Evolutionary conservation across 2,113 vertebrate species (phyloP).

Genomic region (Vanacampus margaritifer): DNA sequence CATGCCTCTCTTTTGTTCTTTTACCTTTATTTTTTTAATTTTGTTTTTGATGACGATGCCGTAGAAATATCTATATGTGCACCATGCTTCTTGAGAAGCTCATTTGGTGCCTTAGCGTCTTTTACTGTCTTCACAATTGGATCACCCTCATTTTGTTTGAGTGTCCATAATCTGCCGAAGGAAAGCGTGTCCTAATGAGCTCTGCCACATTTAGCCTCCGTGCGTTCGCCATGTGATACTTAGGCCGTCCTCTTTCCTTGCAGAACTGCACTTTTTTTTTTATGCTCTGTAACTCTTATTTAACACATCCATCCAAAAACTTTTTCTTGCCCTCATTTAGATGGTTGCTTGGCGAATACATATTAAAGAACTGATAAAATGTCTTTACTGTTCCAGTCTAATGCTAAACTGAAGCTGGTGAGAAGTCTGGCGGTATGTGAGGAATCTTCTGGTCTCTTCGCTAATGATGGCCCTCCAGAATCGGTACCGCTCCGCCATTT

Average conservation of each 20-base stretch:
- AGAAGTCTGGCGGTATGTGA: constrained; percentile 96
- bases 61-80: not conserved
- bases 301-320: not conserved
- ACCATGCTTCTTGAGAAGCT: not conserved
- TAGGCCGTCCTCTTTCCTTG: constrained; percentile 5
- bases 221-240: constrained; percentile 2
- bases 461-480: constrained; percentile 83
- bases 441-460: constrained; percentile 86
- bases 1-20: not conserved
- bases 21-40: not conserved
- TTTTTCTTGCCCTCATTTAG: not conserved
- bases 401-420: constrained; percentile 96
- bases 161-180: constrained; percentile 3
- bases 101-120: not conserved
- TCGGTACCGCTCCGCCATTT: constrained; percentile 52
- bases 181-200: constrained; percentile 11
- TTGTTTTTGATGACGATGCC: not conserved
- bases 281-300: not conserved
- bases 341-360: not conserved
- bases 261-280: not conserved
- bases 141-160: not conserved
- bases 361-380: not conserved
- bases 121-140: constrained; percentile 3
- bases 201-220: constrained; percentile 1
- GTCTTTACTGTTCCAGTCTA: constrained; percentile 78